phyloP scores from a whole-genome alignment of 1,140 invertebrate species.

The Stenopsyche tienmushanensis region DNA sequence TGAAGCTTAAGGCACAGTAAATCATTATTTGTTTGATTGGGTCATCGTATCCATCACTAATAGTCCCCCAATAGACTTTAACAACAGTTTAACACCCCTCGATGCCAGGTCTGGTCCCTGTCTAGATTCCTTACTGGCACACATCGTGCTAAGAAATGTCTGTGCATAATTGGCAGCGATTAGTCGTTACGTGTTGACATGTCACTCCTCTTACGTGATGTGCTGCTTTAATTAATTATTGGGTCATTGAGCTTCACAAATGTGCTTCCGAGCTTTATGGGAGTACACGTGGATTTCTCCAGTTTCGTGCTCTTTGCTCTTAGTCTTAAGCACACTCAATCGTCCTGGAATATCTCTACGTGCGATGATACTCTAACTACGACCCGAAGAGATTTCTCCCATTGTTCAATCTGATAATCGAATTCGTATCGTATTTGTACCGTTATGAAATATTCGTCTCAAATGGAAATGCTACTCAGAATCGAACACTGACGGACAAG shows the following conservation, averaged over 20 bases:
- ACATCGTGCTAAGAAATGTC: not conserved
- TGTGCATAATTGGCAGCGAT: slow-evolving; percentile 19
- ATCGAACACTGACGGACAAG: too few relatives aligned
- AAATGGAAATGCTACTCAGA: too few relatives aligned
- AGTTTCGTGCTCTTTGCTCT: too few relatives aligned
- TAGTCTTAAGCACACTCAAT: not conserved
- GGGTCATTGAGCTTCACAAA: not conserved
- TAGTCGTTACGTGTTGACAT: slow-evolving; percentile 10
- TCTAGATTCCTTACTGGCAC: not conserved
- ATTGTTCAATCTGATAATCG: not conserved
- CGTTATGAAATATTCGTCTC: too few relatives aligned
- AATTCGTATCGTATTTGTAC: too few relatives aligned
- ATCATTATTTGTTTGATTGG: too few relatives aligned
- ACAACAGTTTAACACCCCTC: too few relatives aligned
- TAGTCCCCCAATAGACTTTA: too few relatives aligned
- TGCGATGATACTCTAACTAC: not conserved
- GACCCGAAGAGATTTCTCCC: not conserved
- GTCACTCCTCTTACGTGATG: slow-evolving; percentile 19
- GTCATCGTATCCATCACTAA: too few relatives aligned
- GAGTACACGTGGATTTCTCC: not conserved
- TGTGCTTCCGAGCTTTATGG: not conserved
- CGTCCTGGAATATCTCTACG: too few relatives aligned
- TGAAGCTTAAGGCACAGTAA: too few relatives aligned
- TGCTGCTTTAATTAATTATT: slow-evolving; percentile 14
- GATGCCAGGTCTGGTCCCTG: too few relatives aligned